These are phyloP conservation scores for Gymnoscelis rufifasciata DNA, from an alignment of 2,888 invertebrate species.

Conservation along the genomic window DNA sequence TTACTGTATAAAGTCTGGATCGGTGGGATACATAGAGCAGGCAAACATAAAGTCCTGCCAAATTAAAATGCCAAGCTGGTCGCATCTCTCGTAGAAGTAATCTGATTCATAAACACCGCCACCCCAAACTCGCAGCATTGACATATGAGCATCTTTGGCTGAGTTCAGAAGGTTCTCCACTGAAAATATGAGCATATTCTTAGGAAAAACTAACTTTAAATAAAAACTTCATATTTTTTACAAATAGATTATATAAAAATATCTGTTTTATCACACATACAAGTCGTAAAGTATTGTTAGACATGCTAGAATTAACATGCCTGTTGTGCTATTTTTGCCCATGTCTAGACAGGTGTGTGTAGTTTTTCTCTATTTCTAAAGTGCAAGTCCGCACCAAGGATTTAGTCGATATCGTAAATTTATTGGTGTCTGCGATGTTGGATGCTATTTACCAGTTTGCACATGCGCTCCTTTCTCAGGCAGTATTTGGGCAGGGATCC, in stretches of 20 bases:
- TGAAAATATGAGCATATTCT: no score
- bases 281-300: no score
- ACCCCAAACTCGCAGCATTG: constrained; percentile 98
- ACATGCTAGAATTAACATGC: no score
- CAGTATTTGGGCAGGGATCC: constrained; percentile 92
- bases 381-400: no score
- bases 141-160: constrained; percentile 89
- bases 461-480: constrained; percentile 84
- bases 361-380: background rate
- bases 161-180: constrained; percentile 83
- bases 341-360: background rate
- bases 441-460: constrained; percentile 49
- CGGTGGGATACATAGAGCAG: constrained; percentile 94
- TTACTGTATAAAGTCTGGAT: constrained; percentile 83
- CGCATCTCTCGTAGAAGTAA: constrained; percentile 91
- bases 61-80: constrained; percentile 92
- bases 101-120: constrained; percentile 97
- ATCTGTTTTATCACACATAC: no score
- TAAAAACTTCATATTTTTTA: no score
- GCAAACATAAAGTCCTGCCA: constrained; percentile 99
- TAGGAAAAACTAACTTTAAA: no score
- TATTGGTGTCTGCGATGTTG: no score
- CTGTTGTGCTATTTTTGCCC: background rate
- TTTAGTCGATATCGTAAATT: no score
- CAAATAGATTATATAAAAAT: no score